Base-by-base conservation (phyloP, 35 echinoderm and acorn worm genomes). In the Apostichopus californicus region DNA sequence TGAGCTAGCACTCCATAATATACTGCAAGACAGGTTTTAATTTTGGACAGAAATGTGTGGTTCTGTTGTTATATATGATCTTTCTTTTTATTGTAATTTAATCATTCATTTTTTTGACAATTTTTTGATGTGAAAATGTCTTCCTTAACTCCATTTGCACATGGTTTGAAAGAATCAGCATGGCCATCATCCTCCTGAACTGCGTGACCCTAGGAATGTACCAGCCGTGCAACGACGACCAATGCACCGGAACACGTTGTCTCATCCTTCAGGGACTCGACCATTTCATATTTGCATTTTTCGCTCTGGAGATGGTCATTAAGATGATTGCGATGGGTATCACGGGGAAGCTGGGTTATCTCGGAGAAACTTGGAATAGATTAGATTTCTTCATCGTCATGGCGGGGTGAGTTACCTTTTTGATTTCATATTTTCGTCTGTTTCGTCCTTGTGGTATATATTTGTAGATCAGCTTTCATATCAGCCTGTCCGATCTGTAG, bases 271-370 rank as follows among this genome's bases (percentile, higher is more conserved):
- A 93, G 18, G 97, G 97, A 2, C 94, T 96, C n/a, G 97, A 99
- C 65, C 97, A 99, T 64, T 99, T 99, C 91, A 99, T 99, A 86
- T 98, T 98, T 77, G 97, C 95, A 8, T 99, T 99, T 85, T 99
- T 99, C 71, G 95, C 97, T 34, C 86, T 86, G 5, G 97, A 99
- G 85, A 99, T 99, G 97, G 58, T 96, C 1, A 80, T 96, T 77
- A 99, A 99, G 80, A 91, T 99, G 63, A 73, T 94, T 54, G 97
- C 97, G 4, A 96, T 99, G 93, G 97, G 97, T 9, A 77, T 96
- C 26, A 72, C 25, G 0, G 97, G 97, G 14, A 96, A 99, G 59
- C 80, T 85, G 78, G 95, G 97, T 21, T 99, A 99, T 77, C 78
- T 99, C 3, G 88, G 87, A 25, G 97, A 99, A 72, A 96, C 97